Evolutionary conservation across 2,113 vertebrate species (phyloP), one percentile per base, ranked within the genome.

Genomic region (Vicugna pacos): DNA sequence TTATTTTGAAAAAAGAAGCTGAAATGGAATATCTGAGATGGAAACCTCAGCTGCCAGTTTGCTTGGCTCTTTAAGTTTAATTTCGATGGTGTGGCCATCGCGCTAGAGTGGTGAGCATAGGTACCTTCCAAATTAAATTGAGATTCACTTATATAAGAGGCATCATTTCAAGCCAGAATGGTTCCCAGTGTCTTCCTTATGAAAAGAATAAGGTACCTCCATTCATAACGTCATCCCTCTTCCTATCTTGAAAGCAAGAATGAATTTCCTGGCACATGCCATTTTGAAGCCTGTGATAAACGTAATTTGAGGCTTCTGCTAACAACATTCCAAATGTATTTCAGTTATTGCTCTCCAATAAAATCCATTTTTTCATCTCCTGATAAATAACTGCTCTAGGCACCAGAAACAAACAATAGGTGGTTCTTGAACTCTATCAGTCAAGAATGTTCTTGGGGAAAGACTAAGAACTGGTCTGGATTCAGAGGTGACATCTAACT

Each of bases 371-470:
- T 38, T 15, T 2, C 7, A 2, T 28, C 30, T 46, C 20, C 48
- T 80, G 3, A 50, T 86, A 52, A 97, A 56, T 76, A 87, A 95
- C n/a, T 83, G 46, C 9, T 70, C 75, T 76, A 48, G 17, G 16
- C 42, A 93, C 32, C 35, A 80, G 76, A 92, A 62, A 79, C 5
- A n/a, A 89, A 58, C 28, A n/a, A 24, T 75, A 69, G 19, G 8
- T 32, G 83, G 46, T 32, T 42, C 69, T 60, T 76, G 64, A 80
- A 38, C 2, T 50, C 4, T 79, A 62, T 72, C 77, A 30, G 7
- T 48, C 62, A 4, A 1, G 89, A 14, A 0, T 1, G 0, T n/a
- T 5, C 16, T 12, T 0, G 0, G 0, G 48, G 17, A 46, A 50
- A 92, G 38, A 22, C 6, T 19, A 73, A 28, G n/a, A 88, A 28